Base-by-base conservation (phyloP, 2,797 vertebrate species). In the Crocodylus rhombifer region DNA sequence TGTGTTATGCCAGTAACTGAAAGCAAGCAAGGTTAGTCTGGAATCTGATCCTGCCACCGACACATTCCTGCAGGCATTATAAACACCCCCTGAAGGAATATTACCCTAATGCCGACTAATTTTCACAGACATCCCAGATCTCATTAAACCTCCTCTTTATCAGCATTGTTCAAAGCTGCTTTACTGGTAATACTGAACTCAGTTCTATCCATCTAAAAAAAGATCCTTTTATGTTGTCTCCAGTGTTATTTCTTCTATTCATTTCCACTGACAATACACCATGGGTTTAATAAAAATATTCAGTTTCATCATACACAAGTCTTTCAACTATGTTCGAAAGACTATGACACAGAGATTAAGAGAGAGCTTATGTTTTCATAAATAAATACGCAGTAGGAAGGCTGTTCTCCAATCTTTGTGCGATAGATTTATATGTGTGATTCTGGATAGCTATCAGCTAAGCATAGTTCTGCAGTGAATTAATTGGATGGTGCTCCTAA, bases 41-140 rank as follows among this genome's bases (percentile, higher is more conserved):
- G 97, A 99, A 99, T 97, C 96, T n/a, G 98, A 99, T 98, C 98
- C 86, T 78, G 89, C 89, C 86, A 97, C 93, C 81, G 90, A 96
- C 97, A 98, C 98, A 99, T 99, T 99, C 98, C 98, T 97, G 92
- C 78, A 82, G 71, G 98, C 95, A 98, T 98, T 98, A 98, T 83
- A 96, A 97, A 95, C 0, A 7, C 83, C 94, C 97, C 97, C 95
- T 96, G 87, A 93, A 98, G 97, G 96, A 98, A 96, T 95, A 97
- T 91, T 95, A 97, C 88, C 93, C 95, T 95, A 97, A 97, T 93
- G 91, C 83, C 21, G 90, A 94, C 96, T 96, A 95, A 96, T 97
- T 98, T 97, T 97, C 1, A 9, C 97, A 93, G 97, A 97, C 89
- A 95, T 76, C 87, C 90, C 77, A 95, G 91, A 95, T 91, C 89